Base-by-base conservation (phyloP, 1,140 invertebrate species). In the Mylabris phalerata region DNA sequence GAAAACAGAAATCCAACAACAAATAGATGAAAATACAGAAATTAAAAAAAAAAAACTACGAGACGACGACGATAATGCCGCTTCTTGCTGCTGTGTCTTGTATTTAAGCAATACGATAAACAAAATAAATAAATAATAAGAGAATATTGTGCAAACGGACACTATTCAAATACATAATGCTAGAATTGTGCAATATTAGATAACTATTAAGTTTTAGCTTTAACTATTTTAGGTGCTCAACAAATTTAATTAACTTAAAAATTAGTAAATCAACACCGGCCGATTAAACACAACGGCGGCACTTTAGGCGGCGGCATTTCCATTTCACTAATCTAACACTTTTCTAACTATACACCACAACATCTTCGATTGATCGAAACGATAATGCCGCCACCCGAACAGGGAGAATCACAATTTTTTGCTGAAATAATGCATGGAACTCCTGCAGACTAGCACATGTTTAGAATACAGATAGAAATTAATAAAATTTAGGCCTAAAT, bases 401-500 rank as follows among this genome's bases (percentile, higher is more conserved):
- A 46, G 27, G 55, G 32, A 58, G 50, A 46, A 43, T 58, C 49
- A 57, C 55, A 7, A 19, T 19, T 25, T 57, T 61, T 52, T 58
- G 60, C 55, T 61, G 54, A 58, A 50, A 52, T 51, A 54, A 52
- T 26, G 50, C 50, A 61, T 52, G 50, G 45, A 45, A 48, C 48
- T 61, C 60, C 55, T 61, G 60, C 60, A 55, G 55, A 49, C 49
- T 39, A 61, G 50, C 54, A 61, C 51, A 13, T 13, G 52, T 4
- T 61, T 58, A 49, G 60, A 48, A 42, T 43, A 45, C 39, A 58
- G 45, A 46, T 55, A 59, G 51, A 48, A 55, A 48, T 48, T 59
- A 50, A 32, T 41, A 45, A 26, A 59, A 54, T 42, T 55, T 62
- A 62, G 60, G 60, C 60, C 60, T 62, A 62, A 62, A 48, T 43